Evolutionary conservation across 2,797 vertebrate species (phyloP).

Genomic region (Zenarchopterus dispar): DNA sequence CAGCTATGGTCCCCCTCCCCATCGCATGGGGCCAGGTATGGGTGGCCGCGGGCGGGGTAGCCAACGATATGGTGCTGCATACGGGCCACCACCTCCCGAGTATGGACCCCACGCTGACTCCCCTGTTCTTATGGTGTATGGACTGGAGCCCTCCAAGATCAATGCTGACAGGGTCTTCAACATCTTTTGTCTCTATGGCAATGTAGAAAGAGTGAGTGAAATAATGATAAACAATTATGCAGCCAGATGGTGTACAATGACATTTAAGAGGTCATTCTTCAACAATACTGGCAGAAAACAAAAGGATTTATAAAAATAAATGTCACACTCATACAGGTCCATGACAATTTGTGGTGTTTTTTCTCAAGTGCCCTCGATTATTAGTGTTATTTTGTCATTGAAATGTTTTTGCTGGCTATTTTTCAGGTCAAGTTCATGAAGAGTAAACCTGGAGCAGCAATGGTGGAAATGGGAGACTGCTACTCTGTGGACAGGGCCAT

Average conservation of each 20-base stretch:
- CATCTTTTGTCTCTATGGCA: constrained; percentile 95
- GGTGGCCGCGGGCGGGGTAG: constrained; percentile 87
- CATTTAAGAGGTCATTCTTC: too few species aligned
- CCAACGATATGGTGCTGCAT: constrained; percentile 82
- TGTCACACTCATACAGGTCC: too few species aligned
- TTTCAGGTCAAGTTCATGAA: constrained; percentile 87
- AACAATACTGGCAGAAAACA: too few species aligned
- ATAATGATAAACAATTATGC: background rate
- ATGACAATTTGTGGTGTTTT: too few species aligned
- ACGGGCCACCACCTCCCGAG: constrained; percentile 90
- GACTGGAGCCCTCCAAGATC: constrained; percentile 91
- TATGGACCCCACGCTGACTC: constrained; percentile 92
- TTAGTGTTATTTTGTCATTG: too few species aligned
- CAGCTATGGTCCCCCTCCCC: constrained; percentile 86
- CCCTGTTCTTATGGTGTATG: constrained; percentile 93
- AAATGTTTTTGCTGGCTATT: too few species aligned
- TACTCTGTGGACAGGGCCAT: constrained; percentile 94
- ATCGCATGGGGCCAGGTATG: constrained; percentile 51
- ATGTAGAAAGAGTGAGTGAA: constrained; percentile 89
- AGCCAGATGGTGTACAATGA: too few species aligned
- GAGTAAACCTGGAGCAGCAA: constrained; percentile 94
- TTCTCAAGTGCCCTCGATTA: too few species aligned
- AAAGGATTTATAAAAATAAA: too few species aligned
- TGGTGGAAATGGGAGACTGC: constrained; percentile 97
- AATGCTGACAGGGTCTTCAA: constrained; percentile 94